Evolutionary conservation across 2,113 vertebrate species (phyloP), one percentile per base, ranked within the genome.

Genomic region (Plectropomus leopardus): DNA sequence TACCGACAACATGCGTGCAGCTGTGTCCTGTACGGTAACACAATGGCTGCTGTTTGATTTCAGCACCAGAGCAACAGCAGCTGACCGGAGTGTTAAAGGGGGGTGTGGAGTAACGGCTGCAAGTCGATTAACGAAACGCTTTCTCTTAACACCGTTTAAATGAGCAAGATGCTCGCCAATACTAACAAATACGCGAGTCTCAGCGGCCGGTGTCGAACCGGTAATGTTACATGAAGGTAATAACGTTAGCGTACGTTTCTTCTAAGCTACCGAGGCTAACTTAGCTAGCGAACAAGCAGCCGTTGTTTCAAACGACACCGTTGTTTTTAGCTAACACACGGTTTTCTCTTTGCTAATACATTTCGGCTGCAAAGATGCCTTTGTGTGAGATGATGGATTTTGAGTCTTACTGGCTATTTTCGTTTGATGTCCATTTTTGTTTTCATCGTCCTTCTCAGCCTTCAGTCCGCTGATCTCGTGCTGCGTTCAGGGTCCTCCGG

Each of bases 261-360:
- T 50, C 65, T 68, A 69, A 69, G 87, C 85, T 87, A 84, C 69
- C 2, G 63, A 78, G 23, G 89, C 91, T 86, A 88, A 89, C 51
- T 65, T 68, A 79, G 87, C 86, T 36, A 48, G 14, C 36, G 30
- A 1, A 32, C 67, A 44, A 82, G 48, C 82, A 60, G 69, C 34
- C 58, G 34, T 23, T 73, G 57, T n/a, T 72, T 16, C 7, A 68
- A 76, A 77, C 59, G 57, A 26, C 51, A 64, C 36, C 11, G n/a
- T 21, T 8, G 6, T 63, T 34, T 21, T 26, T 0, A 21, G 1
- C 11, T 0, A 58, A 48, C 36, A 1, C 11, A 5, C 58, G 10
- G 0, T 34, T 19, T 47, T n/a, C 15, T 5, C 0, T 53, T 1
- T 11, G 4, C 65, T 59, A 7, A 16, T 2, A 9, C 5, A 28